A percentile compares a stretch with the other conserved stretches of the same genome.
phyloP scores from a whole-genome alignment of 2,888 invertebrate species.

The Drosophila niveifrons region DNA sequence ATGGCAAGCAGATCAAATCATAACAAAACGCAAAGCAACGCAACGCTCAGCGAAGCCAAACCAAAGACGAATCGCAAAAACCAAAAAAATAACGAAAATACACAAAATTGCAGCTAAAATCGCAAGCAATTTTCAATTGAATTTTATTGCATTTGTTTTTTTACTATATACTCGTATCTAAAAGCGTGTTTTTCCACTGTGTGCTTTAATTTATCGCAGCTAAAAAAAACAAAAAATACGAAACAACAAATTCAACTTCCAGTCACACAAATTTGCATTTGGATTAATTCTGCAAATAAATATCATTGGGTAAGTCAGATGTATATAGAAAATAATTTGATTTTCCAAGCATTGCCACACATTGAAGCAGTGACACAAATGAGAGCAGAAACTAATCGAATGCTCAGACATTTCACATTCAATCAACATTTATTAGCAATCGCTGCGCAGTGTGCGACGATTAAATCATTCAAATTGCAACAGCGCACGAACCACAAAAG shows the following conservation, averaged over 20 bases:
- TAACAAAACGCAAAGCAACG: constrained; percentile 29
- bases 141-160: constrained; percentile 18
- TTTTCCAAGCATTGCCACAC: constrained; percentile 1
- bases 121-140: constrained; percentile 36
- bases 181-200: constrained; percentile 42
- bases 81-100: constrained; percentile 45
- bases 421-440: constrained; percentile 54
- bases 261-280: constrained; percentile 21
- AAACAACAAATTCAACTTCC: not conserved
- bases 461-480: constrained; percentile 78
- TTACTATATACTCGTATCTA: constrained; percentile 8
- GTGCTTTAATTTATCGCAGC: constrained; percentile 42
- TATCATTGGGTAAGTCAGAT: constrained; percentile 44
- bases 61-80: constrained; percentile 23
- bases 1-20: constrained; percentile 41
- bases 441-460: constrained; percentile 29
- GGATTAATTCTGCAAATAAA: constrained; percentile 62
- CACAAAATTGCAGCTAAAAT: constrained; percentile 50
- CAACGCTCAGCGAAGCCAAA: constrained; percentile 42
- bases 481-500: constrained; percentile 52
- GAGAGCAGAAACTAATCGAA: constrained; percentile 31
- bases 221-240: constrained; percentile 7
- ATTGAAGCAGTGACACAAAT: constrained; percentile 10
- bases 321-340: not conserved
- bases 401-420: constrained; percentile 55